Evolutionary conservation across 2,797 vertebrate species (phyloP).

Genomic region (Labroides dimidiatus): DNA sequence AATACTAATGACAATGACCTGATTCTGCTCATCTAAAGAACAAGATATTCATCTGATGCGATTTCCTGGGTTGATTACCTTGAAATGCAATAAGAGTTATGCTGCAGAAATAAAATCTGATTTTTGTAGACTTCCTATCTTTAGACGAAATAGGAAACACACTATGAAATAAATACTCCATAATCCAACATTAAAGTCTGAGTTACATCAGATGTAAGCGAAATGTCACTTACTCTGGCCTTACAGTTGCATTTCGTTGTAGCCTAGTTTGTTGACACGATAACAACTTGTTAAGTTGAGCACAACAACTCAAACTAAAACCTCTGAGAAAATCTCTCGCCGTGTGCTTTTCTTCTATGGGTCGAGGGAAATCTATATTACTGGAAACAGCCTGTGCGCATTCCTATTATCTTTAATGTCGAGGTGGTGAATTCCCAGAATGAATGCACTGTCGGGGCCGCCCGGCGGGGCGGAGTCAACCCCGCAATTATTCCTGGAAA

Average conservation of each 20-base stretch:
- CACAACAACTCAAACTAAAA: constrained; percentile 46
- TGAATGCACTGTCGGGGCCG: constrained; percentile 67
- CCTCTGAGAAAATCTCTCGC: constrained; percentile 66
- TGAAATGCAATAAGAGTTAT: neutral
- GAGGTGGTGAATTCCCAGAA: constrained; percentile 81
- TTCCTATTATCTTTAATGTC: constrained; percentile 83
- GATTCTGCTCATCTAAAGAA: neutral
- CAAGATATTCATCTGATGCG: neutral
- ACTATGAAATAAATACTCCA: neutral
- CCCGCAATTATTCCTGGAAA: constrained; percentile 80
- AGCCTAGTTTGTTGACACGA: constrained; percentile 32
- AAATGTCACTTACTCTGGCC: neutral
- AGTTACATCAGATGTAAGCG: neutral
- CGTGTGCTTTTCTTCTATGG: constrained; percentile 63
- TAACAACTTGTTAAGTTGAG: constrained; percentile 55
- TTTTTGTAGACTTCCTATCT: neutral
- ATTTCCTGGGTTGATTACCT: constrained; percentile 24
- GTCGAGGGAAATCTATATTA: constrained; percentile 76
- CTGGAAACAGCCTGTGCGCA: constrained; percentile 75
- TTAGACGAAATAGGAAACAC: neutral
- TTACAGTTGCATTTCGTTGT: neutral
- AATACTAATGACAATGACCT: neutral
- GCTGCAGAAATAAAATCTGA: neutral
- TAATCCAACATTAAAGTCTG: constrained; percentile 6
- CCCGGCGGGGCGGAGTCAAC: constrained; percentile 76